phyloP scores from a whole-genome alignment of 2,888 invertebrate genomes.

The Lasiommata megera region DNA sequence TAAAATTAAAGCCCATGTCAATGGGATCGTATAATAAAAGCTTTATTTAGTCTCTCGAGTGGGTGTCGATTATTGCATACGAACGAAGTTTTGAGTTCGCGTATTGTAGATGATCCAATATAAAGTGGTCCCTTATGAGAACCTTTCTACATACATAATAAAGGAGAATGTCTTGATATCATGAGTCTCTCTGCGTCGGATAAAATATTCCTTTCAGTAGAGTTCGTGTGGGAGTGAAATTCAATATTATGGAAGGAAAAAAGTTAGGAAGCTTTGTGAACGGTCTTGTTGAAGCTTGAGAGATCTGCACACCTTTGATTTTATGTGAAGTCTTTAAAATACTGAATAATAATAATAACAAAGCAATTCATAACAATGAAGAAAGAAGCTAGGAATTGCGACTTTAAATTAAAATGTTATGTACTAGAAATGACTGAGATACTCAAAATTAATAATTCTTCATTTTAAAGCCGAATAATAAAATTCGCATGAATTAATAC shows the following conservation, averaged over 20 bases:
- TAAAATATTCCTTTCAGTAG: slow-evolving; percentile 30
- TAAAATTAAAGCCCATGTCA: slow-evolving; percentile 53
- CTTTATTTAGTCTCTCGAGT: slow-evolving; percentile 35
- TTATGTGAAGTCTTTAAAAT: slow-evolving; percentile 5
- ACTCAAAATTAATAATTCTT: too few relatives aligned
- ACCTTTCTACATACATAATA: slow-evolving; percentile 27
- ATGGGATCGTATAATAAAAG: slow-evolving; percentile 44
- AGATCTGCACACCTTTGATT: slow-evolving; percentile 23
- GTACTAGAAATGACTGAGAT: too few relatives aligned
- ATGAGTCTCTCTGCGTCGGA: slow-evolving; percentile 26
- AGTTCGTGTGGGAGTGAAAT: slow-evolving; percentile 33
- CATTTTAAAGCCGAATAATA: too few relatives aligned
- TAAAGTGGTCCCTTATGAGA: slow-evolving; percentile 21
- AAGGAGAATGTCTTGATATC: slow-evolving; percentile 26
- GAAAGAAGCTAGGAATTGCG: too few relatives aligned
- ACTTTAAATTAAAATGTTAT: too few relatives aligned
- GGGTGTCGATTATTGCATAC: slow-evolving; percentile 46
- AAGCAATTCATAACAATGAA: too few relatives aligned
- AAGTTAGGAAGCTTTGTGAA: slow-evolving; percentile 18
- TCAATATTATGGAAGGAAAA: slow-evolving; percentile 27
- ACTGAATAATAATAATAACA: slow-evolving; percentile 9
- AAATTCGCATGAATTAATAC: too few relatives aligned
- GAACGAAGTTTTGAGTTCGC: slow-evolving; percentile 19
- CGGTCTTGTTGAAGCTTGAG: slow-evolving; percentile 10
- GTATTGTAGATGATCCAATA: slow-evolving; percentile 22